These are phyloP conservation scores for Triplophysa siluroides DNA, from an alignment of 2,113 vertebrate genomes.

Conservation along the genomic window DNA sequence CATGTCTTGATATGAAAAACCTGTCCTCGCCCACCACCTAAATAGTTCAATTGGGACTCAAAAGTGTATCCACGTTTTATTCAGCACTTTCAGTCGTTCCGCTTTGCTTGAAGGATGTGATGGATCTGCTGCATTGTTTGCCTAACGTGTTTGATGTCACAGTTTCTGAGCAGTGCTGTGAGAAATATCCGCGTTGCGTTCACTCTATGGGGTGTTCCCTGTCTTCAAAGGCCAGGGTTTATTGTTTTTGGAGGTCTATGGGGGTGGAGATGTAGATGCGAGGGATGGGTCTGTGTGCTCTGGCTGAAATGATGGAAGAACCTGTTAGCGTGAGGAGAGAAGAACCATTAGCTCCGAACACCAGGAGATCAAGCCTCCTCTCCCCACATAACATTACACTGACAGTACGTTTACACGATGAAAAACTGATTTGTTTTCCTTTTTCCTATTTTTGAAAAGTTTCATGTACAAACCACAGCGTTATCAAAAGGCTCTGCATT, in stretches of 20 bases:
- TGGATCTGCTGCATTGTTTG: too few species aligned
- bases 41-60: too few species aligned
- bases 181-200: slow-evolving; percentile 22
- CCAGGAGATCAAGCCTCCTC: slow-evolving; percentile 14
- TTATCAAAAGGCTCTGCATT: too few species aligned
- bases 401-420: too few species aligned
- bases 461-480: too few species aligned
- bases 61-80: too few species aligned
- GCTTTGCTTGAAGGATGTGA: too few species aligned
- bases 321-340: slow-evolving; percentile 12
- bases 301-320: slow-evolving; percentile 38
- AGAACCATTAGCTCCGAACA: slow-evolving; percentile 19
- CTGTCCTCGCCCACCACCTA: background rate
- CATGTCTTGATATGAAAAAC: background rate
- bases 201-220: slow-evolving; percentile 50
- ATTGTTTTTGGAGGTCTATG: slow-evolving; percentile 60
- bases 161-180: slow-evolving; percentile 19
- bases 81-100: background rate
- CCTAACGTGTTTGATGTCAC: background rate
- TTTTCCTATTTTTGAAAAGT: too few species aligned
- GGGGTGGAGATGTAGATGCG: background rate
- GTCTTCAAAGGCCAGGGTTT: slow-evolving; percentile 59
- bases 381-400: background rate
- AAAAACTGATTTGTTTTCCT: too few species aligned
- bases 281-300: slow-evolving; percentile 36